Percentiles rank a stretch among this genome's conserved stretches.
Conservation (phyloP, 2,113 vertebrate genomes). For the Loxodonta africana region DNA sequence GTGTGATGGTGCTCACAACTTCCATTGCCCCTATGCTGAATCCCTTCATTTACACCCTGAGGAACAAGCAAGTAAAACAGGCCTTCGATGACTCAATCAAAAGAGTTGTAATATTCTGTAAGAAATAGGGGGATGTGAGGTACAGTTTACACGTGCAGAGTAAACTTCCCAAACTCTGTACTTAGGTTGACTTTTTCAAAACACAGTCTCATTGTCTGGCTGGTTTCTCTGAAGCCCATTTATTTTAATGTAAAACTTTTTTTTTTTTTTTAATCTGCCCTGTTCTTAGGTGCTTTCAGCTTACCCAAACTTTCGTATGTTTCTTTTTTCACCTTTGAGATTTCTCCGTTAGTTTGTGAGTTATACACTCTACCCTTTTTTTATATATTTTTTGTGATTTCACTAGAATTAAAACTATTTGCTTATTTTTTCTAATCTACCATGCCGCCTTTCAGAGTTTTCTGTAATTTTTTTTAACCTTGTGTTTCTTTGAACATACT, state of each 20-base stretch:
- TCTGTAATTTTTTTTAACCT: background rate
- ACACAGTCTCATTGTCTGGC: background rate
- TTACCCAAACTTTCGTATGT: background rate
- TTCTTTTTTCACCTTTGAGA: background rate
- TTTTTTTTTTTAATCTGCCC: background rate
- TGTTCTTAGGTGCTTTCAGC: background rate
- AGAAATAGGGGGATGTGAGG: constrained; percentile 31
- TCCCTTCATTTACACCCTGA: constrained; percentile 75
- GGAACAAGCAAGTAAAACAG: constrained; percentile 73
- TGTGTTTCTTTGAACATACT: background rate
- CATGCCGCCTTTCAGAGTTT: background rate
- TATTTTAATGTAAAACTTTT: background rate
- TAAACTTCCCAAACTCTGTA: background rate
- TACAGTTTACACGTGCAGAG: background rate
- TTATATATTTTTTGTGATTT: background rate
- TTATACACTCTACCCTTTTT: background rate
- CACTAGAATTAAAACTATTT: background rate
- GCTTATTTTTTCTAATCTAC: background rate
- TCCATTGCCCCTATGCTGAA: constrained; percentile 67
- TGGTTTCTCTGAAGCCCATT: background rate
- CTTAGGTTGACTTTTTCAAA: background rate
- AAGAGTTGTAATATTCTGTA: constrained; percentile 3
- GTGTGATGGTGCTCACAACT: constrained; percentile 57
- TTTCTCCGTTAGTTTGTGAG: background rate
- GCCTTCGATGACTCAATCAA: constrained; percentile 46